Evolutionary conservation across 2,888 invertebrate genomes (phyloP).

Genomic region (Rhimphoctona megacephalus): DNA sequence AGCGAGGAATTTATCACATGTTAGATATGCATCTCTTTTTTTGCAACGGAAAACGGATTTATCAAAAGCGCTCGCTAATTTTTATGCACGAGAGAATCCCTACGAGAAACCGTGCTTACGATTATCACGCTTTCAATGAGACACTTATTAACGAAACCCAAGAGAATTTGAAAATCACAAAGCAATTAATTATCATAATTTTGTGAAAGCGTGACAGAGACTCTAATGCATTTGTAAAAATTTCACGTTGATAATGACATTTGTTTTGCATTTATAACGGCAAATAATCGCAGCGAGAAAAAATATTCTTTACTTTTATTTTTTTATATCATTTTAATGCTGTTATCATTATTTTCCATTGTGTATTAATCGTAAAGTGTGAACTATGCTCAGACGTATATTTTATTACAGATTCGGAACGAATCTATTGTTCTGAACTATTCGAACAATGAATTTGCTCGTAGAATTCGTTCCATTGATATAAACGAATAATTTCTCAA

Average conservation of each 20-base stretch:
- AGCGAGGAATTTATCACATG: constrained; percentile 4
- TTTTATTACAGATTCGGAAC: neutral
- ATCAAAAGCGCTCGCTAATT: constrained; percentile 13
- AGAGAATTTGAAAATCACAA: neutral
- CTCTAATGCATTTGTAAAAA: neutral
- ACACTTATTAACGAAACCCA: constrained; percentile 11
- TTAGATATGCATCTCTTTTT: neutral
- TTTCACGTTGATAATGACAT: neutral
- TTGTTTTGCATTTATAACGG: neutral
- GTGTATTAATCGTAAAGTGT: neutral
- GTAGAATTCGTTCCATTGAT: neutral
- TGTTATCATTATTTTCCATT: neutral
- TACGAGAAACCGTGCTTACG: constrained; percentile 16
- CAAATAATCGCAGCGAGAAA: neutral
- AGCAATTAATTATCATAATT: constrained; percentile 30
- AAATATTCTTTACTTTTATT: neutral
- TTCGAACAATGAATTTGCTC: neutral
- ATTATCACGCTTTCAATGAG: constrained; percentile 7
- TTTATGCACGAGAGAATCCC: neutral
- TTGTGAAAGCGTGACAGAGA: constrained; percentile 33
- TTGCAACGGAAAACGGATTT: constrained; percentile 16
- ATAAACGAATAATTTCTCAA: neutral
- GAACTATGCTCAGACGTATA: neutral
- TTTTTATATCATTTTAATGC: neutral
- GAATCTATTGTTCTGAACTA: neutral